Evolutionary conservation across 2,797 vertebrate species (phyloP).

Genomic region (Tangara arthus): DNA sequence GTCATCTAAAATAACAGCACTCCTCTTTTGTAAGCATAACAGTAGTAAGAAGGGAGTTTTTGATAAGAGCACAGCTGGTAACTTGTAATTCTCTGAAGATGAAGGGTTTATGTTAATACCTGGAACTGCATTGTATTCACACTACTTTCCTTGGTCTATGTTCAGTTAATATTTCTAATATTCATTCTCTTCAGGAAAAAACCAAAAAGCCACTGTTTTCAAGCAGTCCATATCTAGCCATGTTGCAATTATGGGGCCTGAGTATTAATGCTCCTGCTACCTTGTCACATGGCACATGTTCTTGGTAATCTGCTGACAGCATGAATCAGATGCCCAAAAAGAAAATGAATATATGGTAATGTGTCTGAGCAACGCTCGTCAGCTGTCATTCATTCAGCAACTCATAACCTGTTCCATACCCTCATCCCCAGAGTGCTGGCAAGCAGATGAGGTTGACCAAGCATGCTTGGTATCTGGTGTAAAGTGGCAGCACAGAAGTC

Average conservation of each 20-base stretch:
- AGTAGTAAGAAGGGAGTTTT: constrained; percentile 41
- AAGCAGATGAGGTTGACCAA: constrained; percentile 3
- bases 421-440: background rate
- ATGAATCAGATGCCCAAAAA: background rate
- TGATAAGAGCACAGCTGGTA: constrained; percentile 59
- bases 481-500: background rate
- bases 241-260: background rate
- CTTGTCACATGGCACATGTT: background rate
- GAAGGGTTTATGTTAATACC: constrained; percentile 59
- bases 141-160: background rate
- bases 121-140: background rate
- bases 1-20: constrained; percentile 44
- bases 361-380: background rate
- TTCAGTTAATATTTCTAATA: constrained; percentile 10
- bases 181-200: background rate
- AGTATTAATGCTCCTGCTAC: background rate
- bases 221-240: background rate
- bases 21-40: background rate
- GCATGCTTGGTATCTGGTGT: background rate
- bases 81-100: constrained; percentile 57
- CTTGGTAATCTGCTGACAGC: background rate
- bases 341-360: background rate
- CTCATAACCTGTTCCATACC: background rate
- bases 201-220: background rate
- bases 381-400: background rate